Evolutionary conservation across 2,113 vertebrate species (phyloP), one percentile per base, ranked within the genome.

Genomic region (Alligator sinensis): DNA sequence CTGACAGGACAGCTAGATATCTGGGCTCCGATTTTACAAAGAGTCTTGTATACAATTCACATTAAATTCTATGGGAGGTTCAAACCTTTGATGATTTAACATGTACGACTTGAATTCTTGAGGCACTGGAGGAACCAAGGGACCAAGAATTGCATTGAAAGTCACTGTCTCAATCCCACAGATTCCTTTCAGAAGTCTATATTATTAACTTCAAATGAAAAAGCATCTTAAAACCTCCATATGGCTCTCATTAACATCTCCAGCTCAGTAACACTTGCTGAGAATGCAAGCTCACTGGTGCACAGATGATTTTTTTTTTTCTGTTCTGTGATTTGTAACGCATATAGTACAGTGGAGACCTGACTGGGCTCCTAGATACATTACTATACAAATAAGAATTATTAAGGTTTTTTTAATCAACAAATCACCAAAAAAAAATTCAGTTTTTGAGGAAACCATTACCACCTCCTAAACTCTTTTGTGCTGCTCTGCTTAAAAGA

Each of bases 141-240:
- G 90, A 94, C 72, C 24, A 1, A 93, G 47, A 92, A 86, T 92
- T 94, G 94, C 95, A 96, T 34, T 96, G 93, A 92, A 93, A 90
- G 87, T 82, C 90, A 94, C 70, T 87, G 84, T 34, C 82, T 88
- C 92, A 95, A 95, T 93, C 92, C 94, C 90, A 94, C 93, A 70
- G 19, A 86, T 78, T 87, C 82, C 55, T 86, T 90, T 82, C 70
- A 77, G 58, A 47, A 87, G 93, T 58, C 82, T 84, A 87, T 57
- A 55, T 93, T 88, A 95, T 95, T 89, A 96, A 95, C 93, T 95
- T 93, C 93, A 96, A 96, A 95, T 95, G 86, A 79, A 47, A 47
- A 47, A 91, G 88, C 96, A 95, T 96, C 92, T 95, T 95, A 92
- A 90, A 93, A 54, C 21, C 93, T 89, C 94, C 93, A 89, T 85